phyloP scores from a whole-genome alignment of 2,888 invertebrate species.

The Drosophila neutralis region DNA sequence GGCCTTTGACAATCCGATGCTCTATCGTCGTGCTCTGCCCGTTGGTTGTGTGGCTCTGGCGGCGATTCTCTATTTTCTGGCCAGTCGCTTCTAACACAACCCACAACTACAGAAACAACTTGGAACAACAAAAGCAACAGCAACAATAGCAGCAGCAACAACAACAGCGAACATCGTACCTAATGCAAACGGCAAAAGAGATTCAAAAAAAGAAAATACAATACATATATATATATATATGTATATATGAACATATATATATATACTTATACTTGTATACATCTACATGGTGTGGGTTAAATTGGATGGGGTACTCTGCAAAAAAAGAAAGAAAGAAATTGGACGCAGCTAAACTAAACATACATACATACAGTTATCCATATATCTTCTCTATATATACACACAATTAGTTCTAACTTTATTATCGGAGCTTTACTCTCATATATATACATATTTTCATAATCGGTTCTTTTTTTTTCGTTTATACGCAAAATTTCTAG shows the following conservation, averaged over 20 bases:
- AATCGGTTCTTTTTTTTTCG: conserved; percentile 32
- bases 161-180: conserved; percentile 44
- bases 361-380: conserved; percentile 47
- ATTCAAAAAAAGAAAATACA: conserved; percentile 37
- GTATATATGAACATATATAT: neutral
- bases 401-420: conserved; percentile 26
- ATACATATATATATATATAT: conserved; percentile 10
- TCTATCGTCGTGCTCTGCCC: conserved; percentile 71
- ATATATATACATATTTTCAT: conserved; percentile 22
- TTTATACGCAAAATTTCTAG: conserved; percentile 62
- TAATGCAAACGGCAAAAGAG: conserved; percentile 42
- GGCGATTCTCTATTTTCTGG: conserved; percentile 80
- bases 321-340: neutral
- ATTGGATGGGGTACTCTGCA: conserved; percentile 22
- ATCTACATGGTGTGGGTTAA: conserved; percentile 28
- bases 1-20: conserved; percentile 47
- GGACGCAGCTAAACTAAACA: conserved; percentile 1
- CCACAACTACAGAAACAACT: neutral
- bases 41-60: conserved; percentile 78
- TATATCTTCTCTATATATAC: conserved; percentile 7
- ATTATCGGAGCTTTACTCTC: conserved; percentile 49
- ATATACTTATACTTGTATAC: conserved; percentile 2
- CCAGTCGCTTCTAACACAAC: conserved; percentile 48
- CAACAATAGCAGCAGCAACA: neutral
- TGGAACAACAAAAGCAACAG: neutral